A percentile compares a stretch with the other conserved stretches of the same genome.
Evolutionary conservation across 1,140 invertebrate genomes (phyloP).

Genomic region (Cataglyphis hispanica): DNA sequence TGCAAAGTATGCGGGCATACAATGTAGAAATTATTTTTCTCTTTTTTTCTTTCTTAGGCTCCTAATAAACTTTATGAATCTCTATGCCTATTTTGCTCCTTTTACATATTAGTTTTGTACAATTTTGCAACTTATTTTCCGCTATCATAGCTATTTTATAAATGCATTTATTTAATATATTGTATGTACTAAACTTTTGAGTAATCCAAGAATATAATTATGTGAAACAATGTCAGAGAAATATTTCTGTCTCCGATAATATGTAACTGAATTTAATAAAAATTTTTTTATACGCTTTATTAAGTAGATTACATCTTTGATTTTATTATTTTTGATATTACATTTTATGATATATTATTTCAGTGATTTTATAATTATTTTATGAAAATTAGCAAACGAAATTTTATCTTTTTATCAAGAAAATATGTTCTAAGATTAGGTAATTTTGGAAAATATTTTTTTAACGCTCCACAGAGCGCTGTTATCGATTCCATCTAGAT

Average conservation of each 20-base stretch:
- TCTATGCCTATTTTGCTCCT: conserved; percentile 26
- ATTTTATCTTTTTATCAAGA: neutral
- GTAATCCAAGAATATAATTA: neutral
- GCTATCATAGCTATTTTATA: neutral
- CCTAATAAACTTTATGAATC: conserved; percentile 40
- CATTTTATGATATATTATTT: neutral
- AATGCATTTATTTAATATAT: neutral
- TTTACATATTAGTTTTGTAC: conserved; percentile 32
- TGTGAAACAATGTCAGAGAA: neutral
- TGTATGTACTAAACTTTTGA: neutral
- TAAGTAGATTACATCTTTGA: neutral
- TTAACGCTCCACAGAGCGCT: neutral
- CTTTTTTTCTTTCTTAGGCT: neutral
- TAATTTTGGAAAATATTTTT: neutral
- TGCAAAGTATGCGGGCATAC: conserved; percentile 60
- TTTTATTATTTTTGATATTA: neutral
- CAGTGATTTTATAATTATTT: neutral
- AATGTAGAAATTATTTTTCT: conserved; percentile 33
- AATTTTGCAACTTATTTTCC: neutral
- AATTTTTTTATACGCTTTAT: neutral
- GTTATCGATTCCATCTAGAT: conserved; percentile 24
- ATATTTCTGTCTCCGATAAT: neutral
- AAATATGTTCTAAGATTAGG: neutral
- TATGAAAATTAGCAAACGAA: neutral
- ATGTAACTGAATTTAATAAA: neutral